Evolutionary conservation across 2,113 vertebrate species (phyloP), one percentile per base, ranked within the genome.

Genomic region (Callipepla squamata): DNA sequence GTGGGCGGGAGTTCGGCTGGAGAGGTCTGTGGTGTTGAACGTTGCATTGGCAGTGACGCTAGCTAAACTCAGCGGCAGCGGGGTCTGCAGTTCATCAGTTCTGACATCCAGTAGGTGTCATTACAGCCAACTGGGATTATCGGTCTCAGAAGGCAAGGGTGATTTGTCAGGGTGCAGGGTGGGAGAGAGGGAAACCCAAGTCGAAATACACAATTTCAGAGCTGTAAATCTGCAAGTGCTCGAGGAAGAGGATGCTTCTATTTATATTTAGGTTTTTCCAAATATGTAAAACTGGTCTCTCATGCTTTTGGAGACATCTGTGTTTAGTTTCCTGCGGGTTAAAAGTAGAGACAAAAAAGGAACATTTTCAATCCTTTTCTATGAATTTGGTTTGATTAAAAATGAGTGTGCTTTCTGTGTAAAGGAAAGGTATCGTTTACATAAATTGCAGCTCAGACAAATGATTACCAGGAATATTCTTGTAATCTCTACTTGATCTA

Each of bases 401-500:
- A 87, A 87, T 91, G 62, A 86, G 36, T 70, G 74, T 30, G 14
- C 42, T 85, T 72, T 88, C 42, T 93, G 61, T 58, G 61, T 77
- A 78, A 88, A 92, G 69, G 38, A 93, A 95, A 87, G 63, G 50
- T 80, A 42, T 8, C 17, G 15, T 62, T 32, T 74, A 67, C 15
- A 15, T 67, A 47, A 75, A 6, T 79, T 79, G 85, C 86, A 90
- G 58, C 42, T 87, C 90, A 61, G 92, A 55, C 61, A 63, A 93
- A 73, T 80, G 93, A 80, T 78, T 94, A 62, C 59, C 28, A 80
- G 77, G 89, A 94, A 96, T 66, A 48, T 86, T 78, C 50, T 91
- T 96, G 96, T 96, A 75, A 83, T 94, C 91, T 92, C 73, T 85
- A 70, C n/a, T 59, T 91, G 70, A 88, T 94, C 76, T 95, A 73